phyloP scores from a whole-genome alignment of 2,113 vertebrate genomes.

The Osmerus mordax region DNA sequence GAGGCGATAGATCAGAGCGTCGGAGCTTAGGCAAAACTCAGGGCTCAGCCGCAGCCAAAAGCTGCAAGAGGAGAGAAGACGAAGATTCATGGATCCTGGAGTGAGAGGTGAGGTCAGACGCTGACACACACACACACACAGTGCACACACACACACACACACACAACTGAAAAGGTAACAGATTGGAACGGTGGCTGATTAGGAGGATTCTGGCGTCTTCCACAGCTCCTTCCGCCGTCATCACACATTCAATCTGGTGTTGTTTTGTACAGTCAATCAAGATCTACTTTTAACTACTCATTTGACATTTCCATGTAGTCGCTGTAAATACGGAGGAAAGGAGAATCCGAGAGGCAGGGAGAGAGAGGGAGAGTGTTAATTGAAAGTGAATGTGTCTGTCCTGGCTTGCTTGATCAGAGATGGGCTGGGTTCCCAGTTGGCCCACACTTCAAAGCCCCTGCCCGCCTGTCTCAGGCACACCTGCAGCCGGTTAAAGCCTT shows the following conservation, averaged over 20 bases:
- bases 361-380: constrained; percentile 56
- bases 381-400: constrained; percentile 68
- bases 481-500: constrained; percentile 66
- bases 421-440: constrained; percentile 67
- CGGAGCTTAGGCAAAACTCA: constrained; percentile 29
- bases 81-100: constrained; percentile 43
- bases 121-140: neutral
- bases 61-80: constrained; percentile 10
- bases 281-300: no score
- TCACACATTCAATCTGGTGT: no score
- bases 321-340: constrained; percentile 5
- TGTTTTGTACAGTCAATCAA: no score
- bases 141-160: no score
- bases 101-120: constrained; percentile 33
- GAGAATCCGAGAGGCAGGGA: neutral
- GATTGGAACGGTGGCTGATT: no score
- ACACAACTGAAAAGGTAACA: neutral
- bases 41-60: constrained; percentile 38
- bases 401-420: constrained; percentile 59
- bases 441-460: constrained; percentile 61
- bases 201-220: no score
- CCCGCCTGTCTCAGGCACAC: constrained; percentile 59
- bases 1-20: constrained; percentile 45
- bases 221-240: no score
- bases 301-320: no score